Evolutionary conservation across 2,888 invertebrate genomes (phyloP), one percentile per base, ranked within the genome.

Genomic region (Nephrocerus scutellatus): DNA sequence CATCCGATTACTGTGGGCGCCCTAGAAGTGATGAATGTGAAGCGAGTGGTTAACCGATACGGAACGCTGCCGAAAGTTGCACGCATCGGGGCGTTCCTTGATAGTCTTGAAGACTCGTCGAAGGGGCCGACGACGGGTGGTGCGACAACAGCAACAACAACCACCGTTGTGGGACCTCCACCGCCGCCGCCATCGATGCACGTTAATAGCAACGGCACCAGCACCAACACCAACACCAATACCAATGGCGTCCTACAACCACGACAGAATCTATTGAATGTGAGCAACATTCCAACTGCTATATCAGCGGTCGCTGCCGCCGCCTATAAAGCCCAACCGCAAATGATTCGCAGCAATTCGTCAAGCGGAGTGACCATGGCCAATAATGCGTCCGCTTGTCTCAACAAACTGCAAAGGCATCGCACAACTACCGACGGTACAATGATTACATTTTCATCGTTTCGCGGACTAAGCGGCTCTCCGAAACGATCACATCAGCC

Each of bases 21-120:
- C 15, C 73, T 95, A 52, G 95, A 95, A 70, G 91, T 92, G 49
- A 89, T 91, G 71, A 95, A 95, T 71, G 93, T 95, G 35, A 86
- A 90, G 59, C 81, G 90, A 51, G 92, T 92, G 30, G 90, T 90
- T 50, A 93, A 90, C 69, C 79, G 93, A 18, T 96, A 95, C 65
- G 97, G 97, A 13, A 97, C 97, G 8, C 72, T 97, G 58, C 97
- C 97, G 0, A 97, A 96, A 70, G 93, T 88, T 31, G 92, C 92
- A 8, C 77, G 96, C 49, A 96, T 97, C 54, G 95, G 95, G 20
- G 96, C 95, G 6, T 97, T 91, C 69, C 72, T 97, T 37, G 95
- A 96, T 68, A 93, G 93, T 5, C 74, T 97, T 58, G 78, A 89
- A 29, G 86, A 89, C 60, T 84, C 83, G 41, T 29, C 43, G 51